Evolutionary conservation across 2,113 vertebrate species (phyloP).

Genomic region (Epinephelus fuscoguttatus): DNA sequence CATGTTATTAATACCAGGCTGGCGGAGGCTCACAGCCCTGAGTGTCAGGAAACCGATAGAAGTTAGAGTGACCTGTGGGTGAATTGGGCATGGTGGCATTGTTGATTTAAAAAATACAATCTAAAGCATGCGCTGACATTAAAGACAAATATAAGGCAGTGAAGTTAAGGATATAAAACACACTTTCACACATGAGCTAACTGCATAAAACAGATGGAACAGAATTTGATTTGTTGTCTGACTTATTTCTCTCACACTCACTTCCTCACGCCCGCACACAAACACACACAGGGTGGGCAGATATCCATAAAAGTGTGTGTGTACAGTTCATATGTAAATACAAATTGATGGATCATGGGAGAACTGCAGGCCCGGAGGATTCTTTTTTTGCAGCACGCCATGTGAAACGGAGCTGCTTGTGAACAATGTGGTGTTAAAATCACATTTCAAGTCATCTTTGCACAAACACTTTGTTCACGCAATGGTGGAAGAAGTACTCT

Average conservation of each 20-base stretch:
- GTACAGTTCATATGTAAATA: conserved; percentile 29
- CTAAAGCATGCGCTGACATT: not conserved
- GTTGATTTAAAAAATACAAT: not conserved
- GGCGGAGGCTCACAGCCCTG: conserved; percentile 16
- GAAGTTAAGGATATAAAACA: not conserved
- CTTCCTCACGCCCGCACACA: conserved; percentile 13
- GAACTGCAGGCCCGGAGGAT: not conserved
- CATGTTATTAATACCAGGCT: conserved; percentile 31
- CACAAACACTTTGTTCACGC: not conserved
- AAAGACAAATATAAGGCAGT: not conserved
- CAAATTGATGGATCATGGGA: conserved; percentile 40
- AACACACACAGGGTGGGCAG: conserved; percentile 31
- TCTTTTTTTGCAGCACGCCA: not conserved
- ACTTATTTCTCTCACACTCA: conserved; percentile 14
- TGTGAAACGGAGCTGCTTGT: not conserved
- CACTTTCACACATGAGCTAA: not conserved
- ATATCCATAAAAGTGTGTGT: conserved; percentile 8
- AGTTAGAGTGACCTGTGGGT: conserved; percentile 32
- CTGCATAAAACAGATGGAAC: not conserved
- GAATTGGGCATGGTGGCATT: conserved; percentile 5
- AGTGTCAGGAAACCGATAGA: conserved; percentile 39
- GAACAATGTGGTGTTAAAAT: not conserved
- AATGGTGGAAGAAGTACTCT: not conserved
- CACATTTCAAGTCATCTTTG: conserved; percentile 4
- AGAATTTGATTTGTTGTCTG: not conserved